A percentile compares a stretch with the other conserved stretches of the same genome.
phyloP scores from a whole-genome alignment of 1,140 invertebrate genomes.

The Habropoda laboriosa region DNA sequence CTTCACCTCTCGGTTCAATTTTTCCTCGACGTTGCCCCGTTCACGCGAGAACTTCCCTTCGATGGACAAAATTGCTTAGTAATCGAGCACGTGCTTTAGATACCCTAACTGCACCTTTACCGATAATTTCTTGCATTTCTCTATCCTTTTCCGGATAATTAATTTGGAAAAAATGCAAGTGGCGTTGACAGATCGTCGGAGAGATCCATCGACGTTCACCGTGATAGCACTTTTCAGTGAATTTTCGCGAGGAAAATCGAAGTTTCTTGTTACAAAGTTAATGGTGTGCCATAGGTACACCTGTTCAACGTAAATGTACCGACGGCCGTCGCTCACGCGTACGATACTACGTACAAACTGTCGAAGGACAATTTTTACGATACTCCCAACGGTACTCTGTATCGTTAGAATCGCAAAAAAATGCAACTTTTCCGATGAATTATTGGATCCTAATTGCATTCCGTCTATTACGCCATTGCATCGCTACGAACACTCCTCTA shows the following conservation, averaged over 20 bases:
- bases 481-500: neutral
- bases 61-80: neutral
- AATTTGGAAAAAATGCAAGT: too few species aligned
- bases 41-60: too few species aligned
- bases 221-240: too few species aligned
- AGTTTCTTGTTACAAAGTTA: neutral
- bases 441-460: neutral
- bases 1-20: neutral
- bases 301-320: conserved; percentile 67
- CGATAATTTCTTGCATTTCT: neutral
- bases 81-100: neutral
- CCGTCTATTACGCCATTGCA: neutral
- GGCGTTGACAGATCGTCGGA: too few species aligned
- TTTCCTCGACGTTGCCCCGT: neutral
- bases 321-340: conserved; percentile 73
- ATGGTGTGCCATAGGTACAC: conserved; percentile 40
- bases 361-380: too few species aligned
- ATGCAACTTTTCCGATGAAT: neutral
- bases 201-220: too few species aligned
- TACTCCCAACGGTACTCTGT: too few species aligned
- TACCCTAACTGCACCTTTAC: too few species aligned
- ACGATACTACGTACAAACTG: neutral
- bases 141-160: neutral
- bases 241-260: neutral
- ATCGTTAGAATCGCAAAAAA: neutral